Percentiles rank a stretch among this genome's conserved stretches.
These are phyloP conservation scores for Phrynosoma blainvillii DNA, from an alignment of 2,113 vertebrate species.

Conservation along the genomic window DNA sequence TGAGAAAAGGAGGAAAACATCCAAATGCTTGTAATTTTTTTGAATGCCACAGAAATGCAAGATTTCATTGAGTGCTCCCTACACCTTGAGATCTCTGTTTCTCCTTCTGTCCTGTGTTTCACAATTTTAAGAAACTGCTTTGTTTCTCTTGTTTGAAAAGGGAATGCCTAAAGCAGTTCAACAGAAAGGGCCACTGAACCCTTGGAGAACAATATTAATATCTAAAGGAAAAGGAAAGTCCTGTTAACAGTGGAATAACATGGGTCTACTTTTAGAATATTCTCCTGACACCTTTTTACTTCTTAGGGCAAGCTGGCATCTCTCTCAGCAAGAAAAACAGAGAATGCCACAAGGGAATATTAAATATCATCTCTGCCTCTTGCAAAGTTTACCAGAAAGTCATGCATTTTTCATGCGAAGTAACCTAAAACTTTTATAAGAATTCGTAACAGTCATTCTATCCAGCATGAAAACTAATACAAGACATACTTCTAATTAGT, in stretches of 20 bases:
- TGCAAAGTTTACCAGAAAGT: conserved; percentile 64
- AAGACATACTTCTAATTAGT: conserved; percentile 76
- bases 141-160: neutral
- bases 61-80: neutral
- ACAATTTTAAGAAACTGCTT: neutral
- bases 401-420: conserved; percentile 84
- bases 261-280: neutral
- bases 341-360: conserved; percentile 56
- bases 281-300: neutral
- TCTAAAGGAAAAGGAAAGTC: neutral
- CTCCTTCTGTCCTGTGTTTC: neutral
- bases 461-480: conserved; percentile 77
- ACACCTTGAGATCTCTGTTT: neutral
- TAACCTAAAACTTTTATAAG: conserved; percentile 79
- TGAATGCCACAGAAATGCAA: neutral
- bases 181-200: neutral
- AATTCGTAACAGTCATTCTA: conserved; percentile 80
- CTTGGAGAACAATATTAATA: neutral
- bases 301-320: neutral
- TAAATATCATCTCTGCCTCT: conserved; percentile 60
- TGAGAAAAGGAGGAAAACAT: neutral
- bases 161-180: neutral
- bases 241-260: neutral
- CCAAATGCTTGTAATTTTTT: neutral
- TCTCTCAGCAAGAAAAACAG: conserved; percentile 35